A percentile compares a stretch with the other conserved stretches of the same genome.
These are phyloP conservation scores for Macaca nemestrina DNA, from an alignment of 2,113 vertebrate genomes.

Conservation along the genomic window DNA sequence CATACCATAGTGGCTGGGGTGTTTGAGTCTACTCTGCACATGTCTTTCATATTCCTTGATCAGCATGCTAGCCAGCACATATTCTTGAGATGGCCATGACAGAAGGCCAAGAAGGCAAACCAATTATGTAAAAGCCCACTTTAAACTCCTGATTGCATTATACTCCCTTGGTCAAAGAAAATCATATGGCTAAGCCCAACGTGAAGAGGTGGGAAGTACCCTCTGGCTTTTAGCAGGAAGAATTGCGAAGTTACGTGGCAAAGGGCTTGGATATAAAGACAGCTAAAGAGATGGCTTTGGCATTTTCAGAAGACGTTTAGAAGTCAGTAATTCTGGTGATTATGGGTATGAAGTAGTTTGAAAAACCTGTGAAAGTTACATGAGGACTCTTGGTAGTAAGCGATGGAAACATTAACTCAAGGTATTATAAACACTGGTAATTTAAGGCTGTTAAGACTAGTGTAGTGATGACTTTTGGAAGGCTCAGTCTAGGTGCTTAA, in stretches of 20 bases:
- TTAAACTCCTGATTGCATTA: background rate
- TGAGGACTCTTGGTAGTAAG: background rate
- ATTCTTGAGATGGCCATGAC: background rate
- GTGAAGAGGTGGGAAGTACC: background rate
- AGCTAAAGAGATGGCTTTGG: background rate
- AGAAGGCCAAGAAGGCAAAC: background rate
- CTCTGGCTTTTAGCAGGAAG: background rate
- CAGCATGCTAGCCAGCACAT: background rate
- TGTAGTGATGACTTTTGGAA: background rate
- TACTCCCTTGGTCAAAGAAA: background rate
- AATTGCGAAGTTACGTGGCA: background rate
- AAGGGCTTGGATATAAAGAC: background rate
- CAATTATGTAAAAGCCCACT: background rate
- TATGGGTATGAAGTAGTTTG: background rate
- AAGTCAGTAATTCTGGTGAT: background rate
- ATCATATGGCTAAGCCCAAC: background rate
- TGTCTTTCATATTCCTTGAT: background rate
- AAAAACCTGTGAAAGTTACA: background rate
- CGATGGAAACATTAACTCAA: background rate
- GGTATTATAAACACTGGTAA: background rate
- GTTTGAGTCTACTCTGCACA: background rate
- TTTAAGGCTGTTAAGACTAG: background rate
- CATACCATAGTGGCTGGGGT: background rate
- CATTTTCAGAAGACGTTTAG: background rate
- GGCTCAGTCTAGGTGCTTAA: background rate